A percentile compares a stretch with the other conserved stretches of the same genome.
Evolutionary conservation across 2,797 vertebrate genomes (phyloP).

Genomic region (Leuciscus waleckii): DNA sequence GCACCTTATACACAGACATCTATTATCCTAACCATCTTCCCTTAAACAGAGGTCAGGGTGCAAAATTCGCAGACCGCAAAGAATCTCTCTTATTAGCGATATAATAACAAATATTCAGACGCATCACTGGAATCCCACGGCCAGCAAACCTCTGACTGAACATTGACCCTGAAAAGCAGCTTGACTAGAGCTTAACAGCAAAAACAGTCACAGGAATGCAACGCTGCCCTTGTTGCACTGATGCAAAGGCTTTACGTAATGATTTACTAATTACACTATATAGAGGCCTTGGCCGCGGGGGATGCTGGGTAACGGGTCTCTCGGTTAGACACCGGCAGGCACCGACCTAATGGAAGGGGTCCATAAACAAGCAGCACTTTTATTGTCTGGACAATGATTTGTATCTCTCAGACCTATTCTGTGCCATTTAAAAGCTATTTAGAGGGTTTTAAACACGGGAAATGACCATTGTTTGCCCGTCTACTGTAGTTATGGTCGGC

Average conservation of each 20-base stretch:
- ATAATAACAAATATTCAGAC: constrained; percentile 45
- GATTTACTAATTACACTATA: constrained; percentile 53
- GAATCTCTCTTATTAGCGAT: constrained; percentile 51
- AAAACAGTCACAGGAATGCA: constrained; percentile 39
- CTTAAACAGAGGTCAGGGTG: constrained; percentile 41
- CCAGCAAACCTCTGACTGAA: constrained; percentile 29
- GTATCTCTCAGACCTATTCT: constrained; percentile 37
- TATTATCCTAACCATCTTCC: background rate
- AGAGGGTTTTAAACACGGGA: constrained; percentile 48
- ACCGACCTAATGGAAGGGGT: constrained; percentile 32
- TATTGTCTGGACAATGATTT: constrained; percentile 57
- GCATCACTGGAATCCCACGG: constrained; percentile 19
- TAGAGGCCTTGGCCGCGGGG: background rate
- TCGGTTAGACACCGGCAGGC: constrained; percentile 31
- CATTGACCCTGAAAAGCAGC: constrained; percentile 37
- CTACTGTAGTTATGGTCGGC: constrained; percentile 18
- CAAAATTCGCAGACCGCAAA: constrained; percentile 40
- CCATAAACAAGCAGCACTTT: constrained; percentile 43
- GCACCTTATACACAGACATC: background rate
- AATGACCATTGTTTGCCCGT: constrained; percentile 53
- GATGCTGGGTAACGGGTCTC: constrained; percentile 24
- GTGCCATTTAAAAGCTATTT: constrained; percentile 42
- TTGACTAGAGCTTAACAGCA: constrained; percentile 29
- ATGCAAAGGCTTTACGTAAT: constrained; percentile 49
- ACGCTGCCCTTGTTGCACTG: constrained; percentile 29